Evolutionary conservation across 2,113 vertebrate species (phyloP), one percentile per base, ranked within the genome.

Genomic region (Cygnus atratus): DNA sequence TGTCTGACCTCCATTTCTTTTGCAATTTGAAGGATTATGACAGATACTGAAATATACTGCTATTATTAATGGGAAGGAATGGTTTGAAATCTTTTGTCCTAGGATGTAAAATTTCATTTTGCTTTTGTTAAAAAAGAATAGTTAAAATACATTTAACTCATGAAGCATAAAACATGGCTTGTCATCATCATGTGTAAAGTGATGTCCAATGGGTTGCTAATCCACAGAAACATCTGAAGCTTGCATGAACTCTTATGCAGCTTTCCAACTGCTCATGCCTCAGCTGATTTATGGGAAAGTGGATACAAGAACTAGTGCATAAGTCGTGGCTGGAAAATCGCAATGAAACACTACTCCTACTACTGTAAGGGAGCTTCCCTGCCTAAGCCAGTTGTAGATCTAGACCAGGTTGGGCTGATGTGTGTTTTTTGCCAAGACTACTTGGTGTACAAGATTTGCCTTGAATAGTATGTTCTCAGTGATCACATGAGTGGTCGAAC

Each of bases 11-110:
- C 71, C 24, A 25, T 37, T 77, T 90, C 65, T 89, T 92, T 91
- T 92, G 46, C 21, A 6, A 75, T 96, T 92, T 89, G 54, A 88
- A 93, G 92, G 94, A 46, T 79, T 52, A 76, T 93, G 85, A 26
- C 77, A 95, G 89, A 77, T 33, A 10, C 26, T 68, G 59, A 66
- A 76, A 68, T 31, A 14, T 58, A 20, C 33, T 79, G 6, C 81
- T 96, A 28, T 19, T 72, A 87, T 48, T 94, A 93, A 31, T 33
- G 35, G n/a, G 28, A 58, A 85, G 43, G 87, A 93, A 83, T 20
- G 11, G 16, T 25, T 93, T 78, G 68, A 93, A 97, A 93, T 81
- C 33, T 61, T 72, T 80, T 94, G 59, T 62, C 81, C n/a, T 94
- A 35, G 52, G 61, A 86, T 75, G 46, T 83, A 50, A 88, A 82